Conservation (phyloP, 35 echinoderm and acorn worm species). For the Nesometra sesokonis region DNA sequence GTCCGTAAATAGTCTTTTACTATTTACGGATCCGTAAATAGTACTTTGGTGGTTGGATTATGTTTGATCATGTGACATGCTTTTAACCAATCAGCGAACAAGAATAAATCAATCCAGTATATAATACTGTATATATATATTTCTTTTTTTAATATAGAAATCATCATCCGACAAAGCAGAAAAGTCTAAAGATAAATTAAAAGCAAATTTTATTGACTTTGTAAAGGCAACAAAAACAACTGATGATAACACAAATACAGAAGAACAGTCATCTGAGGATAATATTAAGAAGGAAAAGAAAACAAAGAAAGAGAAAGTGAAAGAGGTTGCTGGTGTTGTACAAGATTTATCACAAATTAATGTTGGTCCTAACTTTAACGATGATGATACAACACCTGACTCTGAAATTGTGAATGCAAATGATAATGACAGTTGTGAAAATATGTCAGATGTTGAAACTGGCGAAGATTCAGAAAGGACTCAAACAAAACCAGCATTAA, state of each 20-base stretch:
- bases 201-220: background rate
- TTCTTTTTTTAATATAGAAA: background rate
- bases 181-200: background rate
- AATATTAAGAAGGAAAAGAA: background rate
- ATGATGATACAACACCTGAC: constrained; percentile 35
- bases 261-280: background rate
- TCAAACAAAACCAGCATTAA: background rate
- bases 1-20: too few relatives aligned
- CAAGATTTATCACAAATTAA: constrained; percentile 62
- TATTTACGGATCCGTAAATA: too few relatives aligned
- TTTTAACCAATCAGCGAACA: too few relatives aligned
- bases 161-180: background rate
- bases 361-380: constrained; percentile 48
- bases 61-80: too few relatives aligned
- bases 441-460: constrained; percentile 6
- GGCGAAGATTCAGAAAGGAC: background rate
- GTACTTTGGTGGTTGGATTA: too few relatives aligned
- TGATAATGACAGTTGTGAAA: background rate
- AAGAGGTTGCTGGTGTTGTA: constrained; percentile 32
- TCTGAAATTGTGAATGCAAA: constrained; percentile 11
- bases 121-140: background rate
- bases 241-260: background rate
- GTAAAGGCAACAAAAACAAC: constrained; percentile 12
- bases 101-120: too few relatives aligned
- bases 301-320: background rate